phyloP scores from a whole-genome alignment of 2,797 vertebrate species.

The Protosalanx chinensis region DNA sequence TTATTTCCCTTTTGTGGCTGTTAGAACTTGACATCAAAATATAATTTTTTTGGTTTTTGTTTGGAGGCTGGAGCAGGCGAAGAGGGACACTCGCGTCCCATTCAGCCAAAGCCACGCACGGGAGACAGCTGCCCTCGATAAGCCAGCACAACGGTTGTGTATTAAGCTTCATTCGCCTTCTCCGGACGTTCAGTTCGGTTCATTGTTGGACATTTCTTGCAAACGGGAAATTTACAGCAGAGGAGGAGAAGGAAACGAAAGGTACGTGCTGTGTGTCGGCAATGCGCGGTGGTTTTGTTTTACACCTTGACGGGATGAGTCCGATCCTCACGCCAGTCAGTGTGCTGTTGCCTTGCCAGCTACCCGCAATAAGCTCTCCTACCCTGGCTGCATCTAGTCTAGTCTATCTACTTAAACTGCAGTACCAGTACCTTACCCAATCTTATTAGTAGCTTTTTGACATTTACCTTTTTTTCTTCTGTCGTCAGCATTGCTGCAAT shows the following conservation, averaged over 20 bases:
- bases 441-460: no score
- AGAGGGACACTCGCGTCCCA: neutral
- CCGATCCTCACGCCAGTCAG: neutral
- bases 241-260: conserved; percentile 7
- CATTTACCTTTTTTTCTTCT: no score
- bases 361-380: neutral
- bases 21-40: neutral
- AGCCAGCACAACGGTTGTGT: conserved; percentile 1
- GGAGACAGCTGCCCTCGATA: conserved; percentile 14
- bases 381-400: neutral
- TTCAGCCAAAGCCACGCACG: conserved; percentile 6
- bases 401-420: neutral
- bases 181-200: neutral
- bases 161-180: conserved; percentile 1
- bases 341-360: neutral
- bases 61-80: conserved; percentile 2
- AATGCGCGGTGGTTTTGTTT: neutral
- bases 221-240: conserved; percentile 7
- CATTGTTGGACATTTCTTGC: conserved; percentile 9
- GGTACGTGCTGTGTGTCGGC: conserved; percentile 6
- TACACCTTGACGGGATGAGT: conserved; percentile 1
- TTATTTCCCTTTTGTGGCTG: neutral
- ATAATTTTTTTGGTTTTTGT: neutral
- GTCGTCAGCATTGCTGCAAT: no score
- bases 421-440: neutral